Evolutionary conservation across 2,888 invertebrate species (phyloP).

Genomic region (Eurytoma californica): DNA sequence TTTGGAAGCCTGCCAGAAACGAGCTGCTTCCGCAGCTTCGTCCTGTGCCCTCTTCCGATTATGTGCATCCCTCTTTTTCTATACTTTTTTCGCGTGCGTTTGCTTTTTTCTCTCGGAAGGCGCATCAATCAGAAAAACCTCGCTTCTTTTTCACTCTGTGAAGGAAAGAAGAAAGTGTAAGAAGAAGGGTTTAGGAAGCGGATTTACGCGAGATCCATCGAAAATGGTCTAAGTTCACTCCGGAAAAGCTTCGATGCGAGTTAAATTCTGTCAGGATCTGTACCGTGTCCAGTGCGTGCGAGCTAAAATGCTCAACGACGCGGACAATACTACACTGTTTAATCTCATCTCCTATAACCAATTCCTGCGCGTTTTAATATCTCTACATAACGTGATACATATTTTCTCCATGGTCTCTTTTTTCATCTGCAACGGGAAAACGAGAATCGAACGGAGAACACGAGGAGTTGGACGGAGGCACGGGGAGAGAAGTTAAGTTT

Average conservation of each 20-base stretch:
- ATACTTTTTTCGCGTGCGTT: conserved; percentile 30
- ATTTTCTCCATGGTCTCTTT: conserved; percentile 59
- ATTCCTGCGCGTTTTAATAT: conserved; percentile 57
- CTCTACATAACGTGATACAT: conserved; percentile 61
- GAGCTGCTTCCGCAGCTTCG: background rate
- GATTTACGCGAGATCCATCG: conserved; percentile 35
- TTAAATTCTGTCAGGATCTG: conserved; percentile 52
- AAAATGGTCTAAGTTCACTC: conserved; percentile 2
- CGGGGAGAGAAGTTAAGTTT: conserved; percentile 51
- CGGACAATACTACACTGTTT: conserved; percentile 66
- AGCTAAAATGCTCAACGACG: conserved; percentile 51
- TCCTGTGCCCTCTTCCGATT: conserved; percentile 1
- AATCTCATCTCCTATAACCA: conserved; percentile 72
- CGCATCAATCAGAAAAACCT: conserved; percentile 17
- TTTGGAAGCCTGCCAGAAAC: conserved; percentile 70
- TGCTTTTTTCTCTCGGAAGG: conserved; percentile 3
- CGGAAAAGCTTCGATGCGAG: conserved; percentile 31
- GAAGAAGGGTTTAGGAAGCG: background rate
- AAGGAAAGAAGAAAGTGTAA: background rate
- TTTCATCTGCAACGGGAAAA: background rate
- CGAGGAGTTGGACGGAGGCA: background rate
- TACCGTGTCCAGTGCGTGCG: background rate
- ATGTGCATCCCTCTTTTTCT: conserved; percentile 4
- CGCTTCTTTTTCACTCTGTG: background rate
- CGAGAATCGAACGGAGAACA: background rate